phyloP scores from a whole-genome alignment of 2,113 vertebrate genomes.

The Tympanuchus pallidicinctus region DNA sequence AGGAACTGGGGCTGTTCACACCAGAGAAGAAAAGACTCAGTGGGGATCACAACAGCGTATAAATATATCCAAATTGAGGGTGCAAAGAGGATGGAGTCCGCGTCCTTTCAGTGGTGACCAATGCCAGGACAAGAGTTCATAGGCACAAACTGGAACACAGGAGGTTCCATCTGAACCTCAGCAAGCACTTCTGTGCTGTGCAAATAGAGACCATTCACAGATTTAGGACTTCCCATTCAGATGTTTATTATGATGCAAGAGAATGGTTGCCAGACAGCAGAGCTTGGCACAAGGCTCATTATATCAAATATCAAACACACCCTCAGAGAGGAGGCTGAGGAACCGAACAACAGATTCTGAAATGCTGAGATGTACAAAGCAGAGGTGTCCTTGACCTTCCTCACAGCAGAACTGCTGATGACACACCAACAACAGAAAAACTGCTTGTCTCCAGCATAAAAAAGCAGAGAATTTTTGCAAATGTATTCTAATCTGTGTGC shows the following conservation, averaged over 20 bases:
- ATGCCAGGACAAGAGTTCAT: not conserved
- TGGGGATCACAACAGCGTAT: not conserved
- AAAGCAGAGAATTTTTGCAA: conserved; percentile 30
- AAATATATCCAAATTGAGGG: not conserved
- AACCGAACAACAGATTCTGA: not conserved
- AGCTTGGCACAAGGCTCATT: not conserved
- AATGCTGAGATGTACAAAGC: not conserved
- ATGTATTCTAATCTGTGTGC: conserved; percentile 8
- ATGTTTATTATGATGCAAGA: not conserved
- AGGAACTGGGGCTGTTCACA: not conserved
- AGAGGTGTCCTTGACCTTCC: conserved; percentile 15
- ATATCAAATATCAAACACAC: not conserved
- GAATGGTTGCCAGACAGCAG: not conserved
- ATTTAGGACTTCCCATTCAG: not conserved
- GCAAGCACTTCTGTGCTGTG: not conserved
- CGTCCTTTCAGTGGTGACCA: not conserved
- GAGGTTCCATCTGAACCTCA: not conserved
- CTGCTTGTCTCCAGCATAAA: not conserved
- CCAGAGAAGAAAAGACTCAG: not conserved
- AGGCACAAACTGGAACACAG: not conserved
- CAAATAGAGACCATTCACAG: not conserved
- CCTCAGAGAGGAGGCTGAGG: not conserved
- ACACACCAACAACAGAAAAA: not conserved
- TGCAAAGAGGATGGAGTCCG: not conserved
- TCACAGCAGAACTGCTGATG: not conserved